Base-by-base conservation (phyloP, 1,140 invertebrate species). In the Palaemon carinicauda region DNA sequence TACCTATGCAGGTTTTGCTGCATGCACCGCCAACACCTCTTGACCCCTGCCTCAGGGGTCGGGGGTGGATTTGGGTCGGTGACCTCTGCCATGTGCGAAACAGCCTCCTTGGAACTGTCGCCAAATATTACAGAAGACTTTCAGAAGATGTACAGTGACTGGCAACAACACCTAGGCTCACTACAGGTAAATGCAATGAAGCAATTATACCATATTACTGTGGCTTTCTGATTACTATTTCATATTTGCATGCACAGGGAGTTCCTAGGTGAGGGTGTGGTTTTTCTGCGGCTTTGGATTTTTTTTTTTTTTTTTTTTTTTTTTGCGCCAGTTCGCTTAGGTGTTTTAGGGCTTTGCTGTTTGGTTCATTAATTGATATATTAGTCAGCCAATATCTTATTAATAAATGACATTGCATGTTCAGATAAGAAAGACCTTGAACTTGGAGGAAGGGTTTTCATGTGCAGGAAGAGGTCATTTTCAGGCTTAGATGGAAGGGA, bases 151-250 rank as follows among this genome's bases (percentile, higher is more conserved):
- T 90, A 92, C 60, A 91, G 90, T 29, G 91, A 92, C 80, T 92
- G 92, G 92, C 90, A 92, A 71, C 91, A 92, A 71, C 92, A 92
- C 73, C 88, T 92, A 81, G 91, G 91, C 52, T 90, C 91, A 54
- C 86, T 92, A 14, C 84, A 86, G 84, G 84, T 86, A 86, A 12
- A 19, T 80, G 15, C 27, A 29, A 10, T 52, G 65, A 65, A 10
- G 19, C 12, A 27, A 1, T 0, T 10, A 7, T 7, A 27, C 54
- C n/a, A n/a, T n/a, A n/a, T n/a, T n/a, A 1, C 60, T 21, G 21
- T 21, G 19, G 60, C 7, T 41, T 41, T 33, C 33, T 3, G n/a
- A 19, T 50, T 75, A 7, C 15, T 75, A 17, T 3, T 50, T 50
- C 21, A 50, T 50, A 1, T 75, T 75, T n/a, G 9, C 24, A 73